Percentiles rank a stretch among this genome's conserved stretches.
phyloP scores from a whole-genome alignment of 2,797 vertebrate species.

The Anguilla megastoma region DNA sequence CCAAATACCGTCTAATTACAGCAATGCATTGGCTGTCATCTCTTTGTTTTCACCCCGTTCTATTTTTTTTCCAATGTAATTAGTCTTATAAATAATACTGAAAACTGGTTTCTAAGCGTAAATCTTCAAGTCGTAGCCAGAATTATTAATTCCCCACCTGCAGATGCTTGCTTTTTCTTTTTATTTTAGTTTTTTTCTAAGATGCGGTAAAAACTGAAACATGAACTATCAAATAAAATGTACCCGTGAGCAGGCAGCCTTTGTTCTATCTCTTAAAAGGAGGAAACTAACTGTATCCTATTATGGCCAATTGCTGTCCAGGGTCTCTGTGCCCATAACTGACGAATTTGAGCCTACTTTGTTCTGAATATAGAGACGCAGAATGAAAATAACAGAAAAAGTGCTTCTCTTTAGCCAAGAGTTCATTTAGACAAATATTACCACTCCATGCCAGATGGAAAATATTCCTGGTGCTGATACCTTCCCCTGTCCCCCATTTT shows the following conservation, averaged over 20 bases:
- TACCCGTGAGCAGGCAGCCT: neutral
- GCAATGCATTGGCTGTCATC: slow-evolving; percentile 19
- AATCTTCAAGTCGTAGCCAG: slow-evolving; percentile 9
- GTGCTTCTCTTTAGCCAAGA: neutral
- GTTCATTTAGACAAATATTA: neutral
- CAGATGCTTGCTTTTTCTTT: slow-evolving; percentile 4
- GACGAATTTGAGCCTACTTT: neutral
- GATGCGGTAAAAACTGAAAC: neutral
- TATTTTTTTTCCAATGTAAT: slow-evolving; percentile 7
- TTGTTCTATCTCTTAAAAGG: neutral
- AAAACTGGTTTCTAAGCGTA: slow-evolving; percentile 1
- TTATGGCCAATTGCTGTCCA: neutral
- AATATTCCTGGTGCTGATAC: neutral
- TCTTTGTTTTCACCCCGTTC: slow-evolving; percentile 17
- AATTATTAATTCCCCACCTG: slow-evolving; percentile 17
- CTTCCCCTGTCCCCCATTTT: no score
- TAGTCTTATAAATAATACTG: slow-evolving; percentile 20
- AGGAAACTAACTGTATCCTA: neutral
- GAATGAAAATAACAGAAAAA: neutral
- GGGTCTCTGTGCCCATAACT: neutral
- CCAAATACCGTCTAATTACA: slow-evolving; percentile 19
- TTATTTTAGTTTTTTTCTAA: neutral
- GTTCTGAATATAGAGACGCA: neutral
- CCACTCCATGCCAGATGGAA: neutral
- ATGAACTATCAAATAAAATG: slow-evolving; percentile 6